Base-by-base conservation (phyloP, 2,797 vertebrate genomes). In the Semotilus atromaculatus region DNA sequence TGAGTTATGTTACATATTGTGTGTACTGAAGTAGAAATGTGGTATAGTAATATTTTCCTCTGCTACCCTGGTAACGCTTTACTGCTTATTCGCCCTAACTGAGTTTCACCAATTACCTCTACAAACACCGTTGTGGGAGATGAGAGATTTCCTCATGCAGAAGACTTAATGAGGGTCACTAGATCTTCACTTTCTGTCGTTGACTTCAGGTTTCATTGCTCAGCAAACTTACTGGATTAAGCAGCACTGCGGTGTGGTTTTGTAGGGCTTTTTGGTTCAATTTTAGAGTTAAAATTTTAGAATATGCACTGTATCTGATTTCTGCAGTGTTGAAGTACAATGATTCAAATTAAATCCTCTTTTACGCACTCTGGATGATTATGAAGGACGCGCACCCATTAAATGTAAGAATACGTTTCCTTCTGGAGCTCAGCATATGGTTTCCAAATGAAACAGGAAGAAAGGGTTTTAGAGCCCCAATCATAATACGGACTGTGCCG, bases 361-460 rank as follows among this genome's bases (percentile, higher is more conserved):
- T 80, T 73, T 79, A 77, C 71, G 64, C 71, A 79, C 64, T 82
- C 75, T 75, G 83, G 36, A 66, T 75, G 83, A 81, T 84, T 83
- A 71, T 80, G 74, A 88, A 87, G 81, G 75, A 88, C 81, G 73
- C 71, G 70, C 79, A 96, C 93, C 94, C 94, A 94, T 95, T 94
- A 95, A 94, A 96, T 96, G 93, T 95, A 93, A 96, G 96, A 98
- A 96, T 95, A 97, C 92, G 95, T 97, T 96, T 96, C 96, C 95
- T 96, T 97, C 93, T 92, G 94, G 92, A 94, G 93, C 90, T 93
- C 92, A 94, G 93, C 92, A 93, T 91, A 91, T 76, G 74, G 90
- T 91, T 95, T 97, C 96, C 96, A 97, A 98, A 94, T 94, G 94
- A 95, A 98, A 97, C 96, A 97, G 95, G 96, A 97, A 97, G 96